Evolutionary conservation across 2,113 vertebrate species (phyloP).

Genomic region (Hucho hucho): DNA sequence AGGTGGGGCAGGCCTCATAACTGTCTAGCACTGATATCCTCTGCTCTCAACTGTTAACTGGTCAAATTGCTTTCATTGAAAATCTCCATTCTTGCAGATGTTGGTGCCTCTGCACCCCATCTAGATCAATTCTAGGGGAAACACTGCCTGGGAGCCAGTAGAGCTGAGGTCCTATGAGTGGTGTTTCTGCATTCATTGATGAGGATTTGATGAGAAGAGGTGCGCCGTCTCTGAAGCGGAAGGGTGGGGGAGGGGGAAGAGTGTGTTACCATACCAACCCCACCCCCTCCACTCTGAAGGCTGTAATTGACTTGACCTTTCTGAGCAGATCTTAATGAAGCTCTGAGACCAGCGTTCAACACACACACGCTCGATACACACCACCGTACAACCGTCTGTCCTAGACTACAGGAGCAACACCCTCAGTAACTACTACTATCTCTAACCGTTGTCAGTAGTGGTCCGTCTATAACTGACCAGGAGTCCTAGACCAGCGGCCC

Average conservation of each 20-base stretch:
- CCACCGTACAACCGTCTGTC: conserved; percentile 45
- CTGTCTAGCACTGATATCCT: not conserved
- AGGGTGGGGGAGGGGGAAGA: conserved; percentile 57
- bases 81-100: too few relatives aligned
- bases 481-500: too few relatives aligned
- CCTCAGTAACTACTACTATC: conserved; percentile 57
- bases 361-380: conserved; percentile 50
- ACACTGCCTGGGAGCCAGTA: too few relatives aligned
- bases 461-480: conserved; percentile 40
- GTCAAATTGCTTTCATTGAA: too few relatives aligned
- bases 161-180: not conserved
- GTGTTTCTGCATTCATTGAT: conserved; percentile 59
- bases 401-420: conserved; percentile 55
- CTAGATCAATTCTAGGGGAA: too few relatives aligned
- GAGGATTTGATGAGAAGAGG: conserved; percentile 45
- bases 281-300: conserved; percentile 62
- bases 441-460: conserved; percentile 45
- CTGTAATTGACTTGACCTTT: conserved; percentile 86
- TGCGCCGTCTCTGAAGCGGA: not conserved
- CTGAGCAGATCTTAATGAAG: conserved; percentile 79
- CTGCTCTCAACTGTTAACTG: too few relatives aligned
- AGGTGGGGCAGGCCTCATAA: not conserved
- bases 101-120: too few relatives aligned
- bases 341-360: conserved; percentile 65
- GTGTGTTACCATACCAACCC: conserved; percentile 75